Conservation (phyloP, 2,888 invertebrate species). For the Teleogryllus oceanicus region DNA sequence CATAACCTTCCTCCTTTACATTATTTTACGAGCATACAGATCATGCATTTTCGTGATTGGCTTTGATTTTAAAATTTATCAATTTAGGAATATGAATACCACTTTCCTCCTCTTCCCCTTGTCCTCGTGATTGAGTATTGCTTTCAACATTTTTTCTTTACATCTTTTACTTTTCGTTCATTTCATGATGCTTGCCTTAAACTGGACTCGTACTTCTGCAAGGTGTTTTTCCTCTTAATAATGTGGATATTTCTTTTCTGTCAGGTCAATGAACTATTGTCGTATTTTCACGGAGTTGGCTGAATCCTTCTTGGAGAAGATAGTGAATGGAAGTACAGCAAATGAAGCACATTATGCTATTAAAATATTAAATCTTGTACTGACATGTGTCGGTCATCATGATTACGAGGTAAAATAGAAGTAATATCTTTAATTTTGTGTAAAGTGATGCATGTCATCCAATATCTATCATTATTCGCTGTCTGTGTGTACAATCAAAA, state of each 20-base stretch:
- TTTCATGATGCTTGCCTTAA: too few species aligned
- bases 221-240: conserved; percentile 4
- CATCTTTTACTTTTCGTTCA: too few species aligned
- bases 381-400: conserved; percentile 92
- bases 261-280: conserved; percentile 82
- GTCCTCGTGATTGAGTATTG: too few species aligned
- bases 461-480: too few species aligned
- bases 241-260: conserved; percentile 9
- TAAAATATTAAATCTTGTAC: conserved; percentile 80
- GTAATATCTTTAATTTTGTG: conserved; percentile 18
- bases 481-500: too few species aligned
- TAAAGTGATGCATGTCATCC: neutral
- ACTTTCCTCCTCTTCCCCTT: too few species aligned
- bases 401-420: conserved; percentile 81
- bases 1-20: too few species aligned
- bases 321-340: conserved; percentile 62
- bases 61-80: too few species aligned
- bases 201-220: neutral
- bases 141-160: too few species aligned
- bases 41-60: too few species aligned
- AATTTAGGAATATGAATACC: too few species aligned
- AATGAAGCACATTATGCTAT: conserved; percentile 71
- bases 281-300: conserved; percentile 92
- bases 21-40: too few species aligned
- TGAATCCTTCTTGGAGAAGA: conserved; percentile 83